phyloP scores from a whole-genome alignment of 2,113 vertebrate species.

The Lipophrys pholis region DNA sequence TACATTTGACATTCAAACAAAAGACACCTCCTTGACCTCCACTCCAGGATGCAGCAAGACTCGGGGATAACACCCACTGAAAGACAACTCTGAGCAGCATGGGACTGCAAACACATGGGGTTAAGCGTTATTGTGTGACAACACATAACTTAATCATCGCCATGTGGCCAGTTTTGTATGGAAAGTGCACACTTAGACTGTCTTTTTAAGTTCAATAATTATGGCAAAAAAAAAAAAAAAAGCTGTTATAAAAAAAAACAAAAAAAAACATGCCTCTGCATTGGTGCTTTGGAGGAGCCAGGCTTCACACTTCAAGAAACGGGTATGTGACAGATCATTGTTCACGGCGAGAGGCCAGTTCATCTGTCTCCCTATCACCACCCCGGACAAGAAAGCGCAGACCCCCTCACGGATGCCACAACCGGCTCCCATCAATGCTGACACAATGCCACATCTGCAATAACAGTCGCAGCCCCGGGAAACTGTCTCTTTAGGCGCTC shows the following conservation, averaged over 20 bases:
- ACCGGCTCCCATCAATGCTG: slow-evolving; percentile 74
- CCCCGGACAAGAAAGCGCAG: slow-evolving; percentile 49
- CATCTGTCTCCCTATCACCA: slow-evolving; percentile 62
- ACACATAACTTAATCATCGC: slow-evolving; percentile 44
- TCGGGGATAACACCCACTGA: slow-evolving; percentile 38
- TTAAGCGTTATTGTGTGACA: slow-evolving; percentile 38
- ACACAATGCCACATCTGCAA: slow-evolving; percentile 74
- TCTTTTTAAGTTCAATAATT: not conserved
- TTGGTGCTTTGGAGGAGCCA: slow-evolving; percentile 1
- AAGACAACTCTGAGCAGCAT: slow-evolving; percentile 56
- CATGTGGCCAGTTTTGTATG: slow-evolving; percentile 6
- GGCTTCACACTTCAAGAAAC: slow-evolving; percentile 53
- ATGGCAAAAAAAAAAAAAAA: not conserved
- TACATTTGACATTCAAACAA: slow-evolving; percentile 76
- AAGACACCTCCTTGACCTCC: slow-evolving; percentile 64
- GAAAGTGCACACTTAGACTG: not conserved
- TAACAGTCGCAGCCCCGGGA: slow-evolving; percentile 51
- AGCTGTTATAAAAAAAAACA: not conserved
- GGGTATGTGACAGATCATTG: slow-evolving; percentile 76
- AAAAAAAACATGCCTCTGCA: not conserved
- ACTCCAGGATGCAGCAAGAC: slow-evolving; percentile 53
- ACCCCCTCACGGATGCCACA: slow-evolving; percentile 77
- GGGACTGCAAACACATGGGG: slow-evolving; percentile 55
- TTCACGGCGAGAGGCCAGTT: slow-evolving; percentile 68
- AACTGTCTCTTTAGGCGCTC: slow-evolving; percentile 38